Evolutionary conservation across 2,797 vertebrate species (phyloP), one percentile per base, ranked within the genome.

Genomic region (Chanos chanos): DNA sequence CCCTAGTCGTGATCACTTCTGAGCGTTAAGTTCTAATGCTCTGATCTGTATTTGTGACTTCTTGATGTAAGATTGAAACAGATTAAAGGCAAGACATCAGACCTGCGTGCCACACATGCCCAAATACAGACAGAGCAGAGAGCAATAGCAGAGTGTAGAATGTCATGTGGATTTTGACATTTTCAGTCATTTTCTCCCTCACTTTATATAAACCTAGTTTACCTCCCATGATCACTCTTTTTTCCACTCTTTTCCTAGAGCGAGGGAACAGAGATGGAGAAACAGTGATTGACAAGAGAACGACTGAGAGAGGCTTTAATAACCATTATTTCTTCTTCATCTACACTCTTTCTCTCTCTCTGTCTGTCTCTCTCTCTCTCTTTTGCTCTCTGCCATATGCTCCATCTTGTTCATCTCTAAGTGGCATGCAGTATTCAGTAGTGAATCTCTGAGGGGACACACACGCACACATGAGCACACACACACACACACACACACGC

Each of bases 341-440:
- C 66, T 65, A 60, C 21, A 53, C 64, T 36, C 41, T 24, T 22
- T 61, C 61, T 47, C 31, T 24, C 48, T 49, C 30, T 43, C 37
- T 22, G 30, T 21, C 71, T 81, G 76, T n/a, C n/a, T n/a, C 21
- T 53, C 64, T 36, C 41, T 24, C 22, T 61, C 61, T 47, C 31
- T 24, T 48, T 49, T 30, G 43, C 37, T 22, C 30, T 21, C 71
- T 81, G 76, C n/a, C n/a, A n/a, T 70, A 77, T 56, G 9, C 71
- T 75, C 72, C 81, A 74, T 82, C 81, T 77, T 81, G 77, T 79
- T 79, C 28, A 73, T 69, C 78, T 84, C 72, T 84, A 86, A 89
- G 85, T 87, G 85, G 81, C 76, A 86, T 87, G 80, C 82, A 88
- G 81, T 85, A 89, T 89, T 90, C 85, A 89, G 73, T 62, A 83